Conservation (phyloP, 2,797 vertebrate species). For the Passerculus sandwichensis region DNA sequence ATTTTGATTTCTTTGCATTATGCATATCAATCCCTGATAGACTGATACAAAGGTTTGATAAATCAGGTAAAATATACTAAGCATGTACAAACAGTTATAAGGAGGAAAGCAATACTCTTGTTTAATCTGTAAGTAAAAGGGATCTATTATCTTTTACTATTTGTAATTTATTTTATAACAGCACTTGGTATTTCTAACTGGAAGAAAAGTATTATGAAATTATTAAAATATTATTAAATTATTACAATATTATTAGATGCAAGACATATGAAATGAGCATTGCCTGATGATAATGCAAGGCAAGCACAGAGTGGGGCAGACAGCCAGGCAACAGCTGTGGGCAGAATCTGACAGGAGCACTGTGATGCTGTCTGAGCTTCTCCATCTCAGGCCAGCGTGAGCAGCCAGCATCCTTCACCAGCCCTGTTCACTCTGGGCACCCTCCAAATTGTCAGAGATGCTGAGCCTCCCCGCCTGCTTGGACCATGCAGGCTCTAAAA, state of each 20-base stretch:
- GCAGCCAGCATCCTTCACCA: neutral
- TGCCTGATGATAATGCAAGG: neutral
- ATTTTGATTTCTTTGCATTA: neutral
- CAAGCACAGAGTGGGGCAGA: neutral
- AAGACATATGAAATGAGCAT: neutral
- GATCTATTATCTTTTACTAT: neutral
- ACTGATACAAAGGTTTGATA: neutral
- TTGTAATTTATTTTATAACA: neutral
- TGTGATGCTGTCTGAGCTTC: neutral
- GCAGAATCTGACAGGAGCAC: neutral
- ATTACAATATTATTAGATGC: neutral
- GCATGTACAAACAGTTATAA: neutral
- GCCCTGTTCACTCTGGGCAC: neutral
- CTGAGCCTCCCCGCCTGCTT: neutral
- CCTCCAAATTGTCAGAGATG: neutral
- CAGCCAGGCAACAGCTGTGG: neutral
- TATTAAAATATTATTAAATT: neutral
- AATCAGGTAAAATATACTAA: neutral
- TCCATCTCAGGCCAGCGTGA: rapidly evolving
- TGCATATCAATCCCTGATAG: neutral
- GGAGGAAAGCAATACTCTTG: neutral
- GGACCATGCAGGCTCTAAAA: neutral
- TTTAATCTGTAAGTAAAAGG: neutral
- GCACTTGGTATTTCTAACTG: neutral
- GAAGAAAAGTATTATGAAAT: neutral